Base-by-base conservation (phyloP, 2,888 invertebrate genomes). In the Drosophila siamana region DNA sequence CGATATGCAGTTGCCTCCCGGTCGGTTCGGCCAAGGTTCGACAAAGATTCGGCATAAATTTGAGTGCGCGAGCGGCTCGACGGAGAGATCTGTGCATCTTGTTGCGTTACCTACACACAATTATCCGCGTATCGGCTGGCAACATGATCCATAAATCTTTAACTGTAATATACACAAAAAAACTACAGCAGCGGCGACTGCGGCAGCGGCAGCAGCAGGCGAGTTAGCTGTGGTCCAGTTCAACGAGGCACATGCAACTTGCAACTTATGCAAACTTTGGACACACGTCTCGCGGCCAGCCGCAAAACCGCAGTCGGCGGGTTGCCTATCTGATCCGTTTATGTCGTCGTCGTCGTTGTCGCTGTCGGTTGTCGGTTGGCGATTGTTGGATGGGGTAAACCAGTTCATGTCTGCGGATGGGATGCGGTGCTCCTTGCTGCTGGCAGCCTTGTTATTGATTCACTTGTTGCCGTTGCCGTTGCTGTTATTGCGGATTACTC, bases 81-180 rank as follows among this genome's bases (percentile, higher is more conserved):
- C 19, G 55, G 24, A 44, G 54, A 26, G 46, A 54, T 71, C 28
- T 55, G 16, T 28, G 52, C 16, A 43, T 54, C 19, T 16, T 44
- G 66, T 59, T 66, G 78, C 85, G 74, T 78, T 79, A 67, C 88
- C 75, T 63, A 72, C 79, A 61, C 86, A 84, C 78, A 84, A 88
- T 86, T 88, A 80, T 69, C 64, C 64, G 62, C 80, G 69, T 67
- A 86, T 87, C 83, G 81, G 65, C 68, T 57, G 68, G 62, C 78
- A 68, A 80, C 83, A 84, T 88, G 78, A 73, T 71, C 88, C 75
- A 84, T 84, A 84, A 84, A 84, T 88, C 83, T 72, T 83, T 64
- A 84, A 81, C 84, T 86, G 85, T 84, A 68, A 77, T 79, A 50
- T 46, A 22, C 13, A 57, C 46, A 48, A 36, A 43, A n/a, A n/a